These are phyloP conservation scores for Blera fallax DNA, from an alignment of 2,888 invertebrate genomes.

Conservation along the genomic window DNA sequence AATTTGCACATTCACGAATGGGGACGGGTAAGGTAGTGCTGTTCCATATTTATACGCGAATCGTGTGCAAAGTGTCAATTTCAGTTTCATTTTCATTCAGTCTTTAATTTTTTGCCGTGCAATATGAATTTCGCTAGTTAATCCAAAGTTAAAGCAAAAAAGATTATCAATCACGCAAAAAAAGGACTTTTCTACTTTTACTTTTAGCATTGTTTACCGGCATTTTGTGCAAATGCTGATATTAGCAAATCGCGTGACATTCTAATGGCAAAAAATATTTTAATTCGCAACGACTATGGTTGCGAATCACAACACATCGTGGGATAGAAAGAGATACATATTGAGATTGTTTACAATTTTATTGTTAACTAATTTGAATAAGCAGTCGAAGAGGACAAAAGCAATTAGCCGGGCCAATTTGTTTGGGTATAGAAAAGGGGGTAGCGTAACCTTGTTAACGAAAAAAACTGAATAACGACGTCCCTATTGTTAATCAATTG, in stretches of 20 bases:
- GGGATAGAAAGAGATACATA: neutral
- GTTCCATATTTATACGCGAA: conserved; percentile 43
- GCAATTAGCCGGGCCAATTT: conserved; percentile 26
- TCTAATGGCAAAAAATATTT: conserved; percentile 63
- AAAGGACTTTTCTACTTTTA: conserved; percentile 27
- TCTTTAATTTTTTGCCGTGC: conserved; percentile 16
- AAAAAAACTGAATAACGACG: neutral
- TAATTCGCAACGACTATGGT: conserved; percentile 38
- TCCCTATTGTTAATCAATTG: conserved; percentile 1
- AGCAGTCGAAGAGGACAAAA: conserved; percentile 29
- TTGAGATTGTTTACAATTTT: conserved; percentile 37
- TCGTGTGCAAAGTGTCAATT: conserved; percentile 67
- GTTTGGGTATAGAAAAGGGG: neutral
- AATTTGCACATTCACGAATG: conserved; percentile 5
- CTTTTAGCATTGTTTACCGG: conserved; percentile 30
- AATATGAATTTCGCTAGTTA: conserved; percentile 43
- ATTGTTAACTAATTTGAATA: conserved; percentile 50
- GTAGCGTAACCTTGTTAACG: neutral
- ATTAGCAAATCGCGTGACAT: conserved; percentile 65
- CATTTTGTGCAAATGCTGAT: conserved; percentile 55
- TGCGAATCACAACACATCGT: neutral
- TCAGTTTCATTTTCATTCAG: conserved; percentile 57
- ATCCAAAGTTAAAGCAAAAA: conserved; percentile 29
- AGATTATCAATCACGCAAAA: conserved; percentile 64
- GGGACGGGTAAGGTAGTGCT: neutral